Percentiles rank a stretch among this genome's conserved stretches.
Conservation (phyloP, 1,140 invertebrate species). For the Bombus vancouverensis region DNA sequence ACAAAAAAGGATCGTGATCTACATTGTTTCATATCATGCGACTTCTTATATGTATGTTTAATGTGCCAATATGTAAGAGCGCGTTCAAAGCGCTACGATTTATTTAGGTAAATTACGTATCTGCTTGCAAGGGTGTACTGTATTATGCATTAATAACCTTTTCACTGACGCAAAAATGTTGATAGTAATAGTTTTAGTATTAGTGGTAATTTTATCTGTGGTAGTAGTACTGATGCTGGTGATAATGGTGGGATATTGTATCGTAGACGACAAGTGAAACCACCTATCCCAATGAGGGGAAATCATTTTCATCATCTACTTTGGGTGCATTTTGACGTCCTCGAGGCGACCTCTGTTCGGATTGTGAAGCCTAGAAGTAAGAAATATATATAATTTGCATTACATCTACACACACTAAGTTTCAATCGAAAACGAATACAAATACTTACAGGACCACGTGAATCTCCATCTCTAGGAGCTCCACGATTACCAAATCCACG, state of each 20-base stretch:
- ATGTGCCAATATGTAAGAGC: conserved; percentile 58
- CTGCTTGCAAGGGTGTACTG: conserved; percentile 73
- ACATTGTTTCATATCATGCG: conserved; percentile 52
- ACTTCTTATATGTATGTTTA: conserved; percentile 47
- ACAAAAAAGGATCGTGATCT: conserved; percentile 64
- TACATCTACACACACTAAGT: background rate
- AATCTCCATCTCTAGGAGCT: conserved; percentile 72
- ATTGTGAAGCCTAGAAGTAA: conserved; percentile 53
- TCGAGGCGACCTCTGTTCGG: conserved; percentile 80
- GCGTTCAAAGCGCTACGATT: conserved; percentile 50
- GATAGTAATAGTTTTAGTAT: conserved; percentile 66
- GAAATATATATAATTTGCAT: background rate
- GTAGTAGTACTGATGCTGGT: conserved; percentile 66
- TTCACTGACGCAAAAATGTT: conserved; percentile 69
- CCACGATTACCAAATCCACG: conserved; percentile 78
- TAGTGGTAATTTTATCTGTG: conserved; percentile 77
- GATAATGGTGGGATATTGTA: conserved; percentile 68
- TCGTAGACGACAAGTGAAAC: conserved; percentile 56
- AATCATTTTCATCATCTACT: conserved; percentile 97
- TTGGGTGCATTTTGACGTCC: conserved; percentile 90
- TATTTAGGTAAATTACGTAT: conserved; percentile 66
- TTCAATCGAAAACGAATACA: background rate
- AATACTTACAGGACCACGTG: conserved; percentile 72
- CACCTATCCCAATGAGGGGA: conserved; percentile 93
- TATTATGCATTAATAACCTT: conserved; percentile 78